phyloP scores from a whole-genome alignment of 2,797 vertebrate genomes.

The Nannoperca australis region DNA sequence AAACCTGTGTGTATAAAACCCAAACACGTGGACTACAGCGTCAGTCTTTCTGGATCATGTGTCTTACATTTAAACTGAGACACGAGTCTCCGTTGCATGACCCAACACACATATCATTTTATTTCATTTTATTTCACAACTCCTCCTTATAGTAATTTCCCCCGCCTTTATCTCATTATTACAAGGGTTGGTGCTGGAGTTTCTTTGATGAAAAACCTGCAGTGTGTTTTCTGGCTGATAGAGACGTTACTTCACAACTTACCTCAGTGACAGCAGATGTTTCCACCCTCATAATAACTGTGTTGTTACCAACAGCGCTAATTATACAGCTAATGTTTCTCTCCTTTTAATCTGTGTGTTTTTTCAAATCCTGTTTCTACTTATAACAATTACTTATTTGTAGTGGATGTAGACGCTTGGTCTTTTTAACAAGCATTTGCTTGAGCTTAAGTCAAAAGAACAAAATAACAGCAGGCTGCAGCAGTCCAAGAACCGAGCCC shows the following conservation, averaged over 20 bases:
- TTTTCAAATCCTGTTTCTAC: neutral
- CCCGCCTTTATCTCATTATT: neutral
- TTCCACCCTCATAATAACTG: slow-evolving; percentile 14
- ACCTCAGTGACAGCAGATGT: slow-evolving; percentile 24
- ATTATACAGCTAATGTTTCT: slow-evolving; percentile 2
- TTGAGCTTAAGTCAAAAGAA: neutral
- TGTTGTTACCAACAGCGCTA: neutral
- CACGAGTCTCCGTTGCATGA: neutral
- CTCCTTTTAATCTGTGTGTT: neutral
- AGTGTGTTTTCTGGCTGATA: neutral
- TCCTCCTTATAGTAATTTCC: neutral
- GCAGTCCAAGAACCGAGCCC: neutral
- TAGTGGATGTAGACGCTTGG: too few relatives aligned
- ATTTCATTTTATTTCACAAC: neutral
- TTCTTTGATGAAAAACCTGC: slow-evolving; percentile 15
- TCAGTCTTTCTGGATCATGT: neutral
- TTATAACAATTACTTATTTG: neutral
- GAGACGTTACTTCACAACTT: slow-evolving; percentile 34
- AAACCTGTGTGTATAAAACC: neutral
- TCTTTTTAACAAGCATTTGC: neutral
- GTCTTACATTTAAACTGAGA: neutral
- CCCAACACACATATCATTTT: neutral
- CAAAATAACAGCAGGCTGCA: neutral
- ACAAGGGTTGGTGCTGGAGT: neutral
- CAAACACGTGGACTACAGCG: neutral